Conservation (phyloP, 2,113 vertebrate genomes). For the Mus spicilegus region DNA sequence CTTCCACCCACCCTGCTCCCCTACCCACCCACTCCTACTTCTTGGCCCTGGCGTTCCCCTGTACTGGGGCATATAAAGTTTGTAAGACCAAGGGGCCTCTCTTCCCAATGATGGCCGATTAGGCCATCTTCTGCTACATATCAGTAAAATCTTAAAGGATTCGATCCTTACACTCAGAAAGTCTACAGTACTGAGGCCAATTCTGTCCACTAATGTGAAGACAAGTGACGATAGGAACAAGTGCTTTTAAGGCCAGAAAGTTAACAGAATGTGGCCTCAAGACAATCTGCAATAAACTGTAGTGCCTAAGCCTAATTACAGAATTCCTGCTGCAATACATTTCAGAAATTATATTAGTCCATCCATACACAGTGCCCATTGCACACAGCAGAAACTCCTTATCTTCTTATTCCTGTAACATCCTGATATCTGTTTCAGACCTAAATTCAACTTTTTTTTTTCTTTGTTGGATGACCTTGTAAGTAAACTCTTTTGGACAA, state of each 20-base stretch:
- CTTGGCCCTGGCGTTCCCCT: no score
- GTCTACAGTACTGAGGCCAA: background rate
- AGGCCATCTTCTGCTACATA: no score
- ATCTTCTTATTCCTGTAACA: background rate
- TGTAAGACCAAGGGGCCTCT: no score
- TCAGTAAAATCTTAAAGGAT: background rate
- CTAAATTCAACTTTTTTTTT: background rate
- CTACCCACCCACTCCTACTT: no score
- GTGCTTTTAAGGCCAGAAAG: background rate
- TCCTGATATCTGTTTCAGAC: background rate
- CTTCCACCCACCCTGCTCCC: no score
- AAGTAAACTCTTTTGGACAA: background rate
- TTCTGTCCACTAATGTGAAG: background rate
- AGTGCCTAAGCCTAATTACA: background rate
- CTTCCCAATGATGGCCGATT: no score
- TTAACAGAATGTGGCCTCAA: background rate
- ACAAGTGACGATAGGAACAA: background rate
- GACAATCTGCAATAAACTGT: background rate
- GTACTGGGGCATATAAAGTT: no score
- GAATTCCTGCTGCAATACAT: background rate
- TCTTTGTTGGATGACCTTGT: background rate
- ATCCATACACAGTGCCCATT: no score
- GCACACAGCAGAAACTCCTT: no score
- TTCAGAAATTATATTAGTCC: background rate
- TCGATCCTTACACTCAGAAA: background rate